A percentile compares a stretch with the other conserved stretches of the same genome.
phyloP scores from a whole-genome alignment of 2,797 vertebrate genomes.

The Tadarida brasiliensis region DNA sequence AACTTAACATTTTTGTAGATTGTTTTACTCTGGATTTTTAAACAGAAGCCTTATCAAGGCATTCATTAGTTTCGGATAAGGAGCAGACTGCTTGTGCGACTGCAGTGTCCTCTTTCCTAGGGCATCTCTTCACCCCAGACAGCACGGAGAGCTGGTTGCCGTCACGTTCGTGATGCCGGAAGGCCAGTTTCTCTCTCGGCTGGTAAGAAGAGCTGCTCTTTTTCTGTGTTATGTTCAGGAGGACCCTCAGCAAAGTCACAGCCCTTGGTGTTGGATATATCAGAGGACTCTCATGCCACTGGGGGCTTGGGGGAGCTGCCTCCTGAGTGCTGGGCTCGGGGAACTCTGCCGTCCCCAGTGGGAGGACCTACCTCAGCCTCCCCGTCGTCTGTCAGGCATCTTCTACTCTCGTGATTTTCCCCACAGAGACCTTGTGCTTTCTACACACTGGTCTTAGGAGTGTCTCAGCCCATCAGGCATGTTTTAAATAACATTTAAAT shows the following conservation, averaged over 20 bases:
- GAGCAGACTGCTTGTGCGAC: neutral
- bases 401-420: neutral
- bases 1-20: neutral
- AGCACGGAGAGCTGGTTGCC: neutral
- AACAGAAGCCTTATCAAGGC: neutral
- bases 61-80: neutral
- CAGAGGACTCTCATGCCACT: neutral
- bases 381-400: neutral
- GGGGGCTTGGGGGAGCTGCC: neutral
- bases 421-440: neutral
- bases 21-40: neutral
- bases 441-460: neutral
- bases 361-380: accelerated
- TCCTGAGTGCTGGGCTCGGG: neutral
- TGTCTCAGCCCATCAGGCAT: neutral
- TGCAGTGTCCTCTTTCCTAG: neutral
- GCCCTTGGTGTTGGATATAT: neutral
- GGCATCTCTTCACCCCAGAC: no score
- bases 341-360: accelerated
- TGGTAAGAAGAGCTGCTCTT: accelerated
- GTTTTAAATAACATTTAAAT: neutral
- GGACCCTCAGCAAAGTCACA: neutral
- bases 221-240: neutral
- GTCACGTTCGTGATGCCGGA: neutral
- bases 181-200: neutral